Percentiles rank a stretch among this genome's conserved stretches.
These are phyloP conservation scores for Macroramphosus scolopax DNA, from an alignment of 2,797 vertebrate species.

Conservation along the genomic window DNA sequence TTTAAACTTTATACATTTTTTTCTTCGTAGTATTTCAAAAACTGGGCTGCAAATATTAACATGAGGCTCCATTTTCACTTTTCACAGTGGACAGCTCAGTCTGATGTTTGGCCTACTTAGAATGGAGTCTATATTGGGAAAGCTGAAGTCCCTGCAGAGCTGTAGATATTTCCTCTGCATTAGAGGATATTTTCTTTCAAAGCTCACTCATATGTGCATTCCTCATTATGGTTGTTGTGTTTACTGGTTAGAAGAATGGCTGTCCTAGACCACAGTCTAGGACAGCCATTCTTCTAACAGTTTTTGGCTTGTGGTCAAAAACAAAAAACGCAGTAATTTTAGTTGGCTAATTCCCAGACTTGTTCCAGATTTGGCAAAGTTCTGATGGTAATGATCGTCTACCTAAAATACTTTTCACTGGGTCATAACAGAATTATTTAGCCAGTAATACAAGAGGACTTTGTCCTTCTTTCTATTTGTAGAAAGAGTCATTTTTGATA, in stretches of 20 bases:
- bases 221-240: constrained; percentile 56
- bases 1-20: constrained; percentile 60
- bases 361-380: constrained; percentile 31
- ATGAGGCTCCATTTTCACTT: constrained; percentile 42
- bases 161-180: constrained; percentile 44
- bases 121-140: constrained; percentile 22
- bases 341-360: constrained; percentile 28
- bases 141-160: constrained; percentile 44
- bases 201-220: constrained; percentile 36
- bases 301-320: constrained; percentile 52
- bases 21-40: constrained; percentile 50
- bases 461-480: constrained; percentile 52
- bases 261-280: constrained; percentile 38
- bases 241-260: constrained; percentile 39
- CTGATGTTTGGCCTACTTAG: constrained; percentile 47
- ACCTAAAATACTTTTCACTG: constrained; percentile 28
- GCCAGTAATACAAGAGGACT: constrained; percentile 37
- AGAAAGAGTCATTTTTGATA: constrained; percentile 71
- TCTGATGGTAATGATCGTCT: constrained; percentile 38
- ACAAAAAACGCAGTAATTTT: constrained; percentile 39
- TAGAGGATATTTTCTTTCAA: constrained; percentile 26
- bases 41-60: constrained; percentile 47
- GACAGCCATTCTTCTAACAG: constrained; percentile 22
- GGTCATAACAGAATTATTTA: constrained; percentile 24
- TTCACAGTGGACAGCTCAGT: constrained; percentile 31